phyloP scores from a whole-genome alignment of 1,140 invertebrate species.

The Caerostris darwini region DNA sequence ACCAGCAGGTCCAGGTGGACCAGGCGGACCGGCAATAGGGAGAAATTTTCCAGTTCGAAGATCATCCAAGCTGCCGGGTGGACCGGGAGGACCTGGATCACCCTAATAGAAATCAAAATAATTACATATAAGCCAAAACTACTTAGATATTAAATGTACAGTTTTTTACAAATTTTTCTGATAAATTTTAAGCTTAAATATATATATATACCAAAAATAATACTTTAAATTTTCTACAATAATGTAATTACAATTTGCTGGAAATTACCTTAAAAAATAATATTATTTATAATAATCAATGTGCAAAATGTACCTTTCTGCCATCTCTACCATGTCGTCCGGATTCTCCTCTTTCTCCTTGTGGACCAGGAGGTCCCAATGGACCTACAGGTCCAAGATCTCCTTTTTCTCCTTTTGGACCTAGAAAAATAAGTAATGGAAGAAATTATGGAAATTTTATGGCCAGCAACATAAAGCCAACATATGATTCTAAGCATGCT shows the following conservation, averaged over 20 bases:
- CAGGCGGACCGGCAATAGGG: constrained; percentile 66
- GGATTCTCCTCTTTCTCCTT: constrained; percentile 64
- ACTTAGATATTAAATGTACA: neutral
- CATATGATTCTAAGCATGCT: no score
- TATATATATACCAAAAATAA: neutral
- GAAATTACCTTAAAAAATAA: neutral
- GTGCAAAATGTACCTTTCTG: constrained; percentile 30
- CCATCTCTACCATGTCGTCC: constrained; percentile 55
- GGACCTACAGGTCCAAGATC: constrained; percentile 53
- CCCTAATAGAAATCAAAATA: constrained; percentile 9
- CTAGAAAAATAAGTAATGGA: neutral
- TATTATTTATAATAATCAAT: neutral
- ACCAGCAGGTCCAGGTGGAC: constrained; percentile 78
- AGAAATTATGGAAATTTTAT: neutral
- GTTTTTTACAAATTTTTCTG: neutral
- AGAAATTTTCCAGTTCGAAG: constrained; percentile 20
- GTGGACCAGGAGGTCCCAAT: constrained; percentile 58
- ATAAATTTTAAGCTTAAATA: no score
- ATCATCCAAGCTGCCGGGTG: constrained; percentile 32
- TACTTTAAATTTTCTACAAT: neutral
- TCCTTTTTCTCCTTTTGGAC: constrained; percentile 74
- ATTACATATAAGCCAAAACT: neutral
- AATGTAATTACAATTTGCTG: neutral
- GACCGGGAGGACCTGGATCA: constrained; percentile 58
- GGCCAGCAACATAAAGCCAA: no score